These are phyloP conservation scores for Aporophyla lueneburgensis DNA, from an alignment of 2,888 invertebrate genomes.

Conservation along the genomic window DNA sequence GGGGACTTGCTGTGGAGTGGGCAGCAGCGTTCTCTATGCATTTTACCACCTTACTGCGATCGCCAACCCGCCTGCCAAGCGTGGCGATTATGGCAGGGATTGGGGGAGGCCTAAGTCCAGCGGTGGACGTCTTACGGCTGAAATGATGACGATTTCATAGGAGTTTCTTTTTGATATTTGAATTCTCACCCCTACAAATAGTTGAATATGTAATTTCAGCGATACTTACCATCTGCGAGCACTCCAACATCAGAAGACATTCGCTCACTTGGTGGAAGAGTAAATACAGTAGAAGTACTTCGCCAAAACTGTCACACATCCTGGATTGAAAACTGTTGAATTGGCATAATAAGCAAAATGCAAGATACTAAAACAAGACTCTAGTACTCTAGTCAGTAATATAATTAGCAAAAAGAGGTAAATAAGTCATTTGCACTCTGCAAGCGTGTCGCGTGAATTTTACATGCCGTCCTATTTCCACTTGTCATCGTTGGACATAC, in stretches of 20 bases:
- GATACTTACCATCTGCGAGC: constrained; percentile 56
- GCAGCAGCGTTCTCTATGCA: too few species aligned
- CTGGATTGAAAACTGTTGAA: constrained; percentile 37
- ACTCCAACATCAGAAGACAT: constrained; percentile 60
- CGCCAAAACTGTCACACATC: constrained; percentile 44
- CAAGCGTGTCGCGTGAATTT: neutral
- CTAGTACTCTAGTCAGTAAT: neutral
- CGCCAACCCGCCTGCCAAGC: too few species aligned
- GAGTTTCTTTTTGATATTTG: neutral
- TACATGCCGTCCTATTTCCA: neutral
- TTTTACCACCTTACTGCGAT: too few species aligned
- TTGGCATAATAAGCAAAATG: neutral
- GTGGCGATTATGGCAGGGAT: too few species aligned
- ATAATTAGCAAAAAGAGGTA: neutral
- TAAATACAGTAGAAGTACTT: constrained; percentile 32
- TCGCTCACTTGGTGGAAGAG: constrained; percentile 56
- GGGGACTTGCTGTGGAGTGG: too few species aligned
- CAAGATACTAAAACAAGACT: neutral
- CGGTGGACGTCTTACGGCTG: too few species aligned
- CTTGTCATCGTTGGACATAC: neutral
- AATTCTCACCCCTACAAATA: neutral
- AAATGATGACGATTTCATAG: too few species aligned
- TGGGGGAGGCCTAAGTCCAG: too few species aligned
- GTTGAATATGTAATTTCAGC: neutral
- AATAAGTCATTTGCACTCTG: neutral